Percentiles rank a stretch among this genome's conserved stretches.
phyloP scores from a whole-genome alignment of 2,888 invertebrate species.

The Papilio protenor region DNA sequence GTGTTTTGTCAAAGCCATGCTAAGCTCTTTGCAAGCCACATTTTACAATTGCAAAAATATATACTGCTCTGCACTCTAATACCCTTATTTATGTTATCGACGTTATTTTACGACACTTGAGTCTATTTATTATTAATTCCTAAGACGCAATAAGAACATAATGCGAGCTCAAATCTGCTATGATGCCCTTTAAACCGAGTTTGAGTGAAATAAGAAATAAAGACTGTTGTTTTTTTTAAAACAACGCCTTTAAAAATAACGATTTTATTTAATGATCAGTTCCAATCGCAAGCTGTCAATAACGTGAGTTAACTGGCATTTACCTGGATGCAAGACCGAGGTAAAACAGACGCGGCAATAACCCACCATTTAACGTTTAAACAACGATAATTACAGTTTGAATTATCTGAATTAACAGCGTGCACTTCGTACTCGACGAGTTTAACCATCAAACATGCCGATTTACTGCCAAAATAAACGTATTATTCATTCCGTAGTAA shows the following conservation, averaged over 20 bases:
- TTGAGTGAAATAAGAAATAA: background rate
- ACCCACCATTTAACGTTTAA: slow-evolving; percentile 8
- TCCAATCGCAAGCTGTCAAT: background rate
- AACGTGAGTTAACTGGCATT: background rate
- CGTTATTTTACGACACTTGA: background rate
- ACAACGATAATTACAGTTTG: slow-evolving; percentile 20
- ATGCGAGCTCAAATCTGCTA: background rate
- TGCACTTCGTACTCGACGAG: slow-evolving; percentile 2
- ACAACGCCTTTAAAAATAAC: background rate
- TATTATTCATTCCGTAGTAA: slow-evolving; percentile 9
- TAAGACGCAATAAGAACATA: background rate
- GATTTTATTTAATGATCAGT: background rate
- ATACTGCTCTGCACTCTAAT: background rate
- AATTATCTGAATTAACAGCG: slow-evolving; percentile 11
- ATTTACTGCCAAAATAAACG: slow-evolving; percentile 21
- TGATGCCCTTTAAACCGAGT: too few species aligned
- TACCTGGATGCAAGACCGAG: background rate
- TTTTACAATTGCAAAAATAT: slow-evolving; percentile 18
- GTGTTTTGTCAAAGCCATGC: slow-evolving; percentile 21
- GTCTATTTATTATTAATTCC: background rate
- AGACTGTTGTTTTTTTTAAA: background rate
- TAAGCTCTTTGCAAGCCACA: background rate
- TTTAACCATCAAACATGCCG: background rate
- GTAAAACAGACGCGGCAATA: background rate
- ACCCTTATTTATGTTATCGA: background rate